Evolutionary conservation across 2,888 invertebrate species (phyloP).

Genomic region (Ormyrus labotus): DNA sequence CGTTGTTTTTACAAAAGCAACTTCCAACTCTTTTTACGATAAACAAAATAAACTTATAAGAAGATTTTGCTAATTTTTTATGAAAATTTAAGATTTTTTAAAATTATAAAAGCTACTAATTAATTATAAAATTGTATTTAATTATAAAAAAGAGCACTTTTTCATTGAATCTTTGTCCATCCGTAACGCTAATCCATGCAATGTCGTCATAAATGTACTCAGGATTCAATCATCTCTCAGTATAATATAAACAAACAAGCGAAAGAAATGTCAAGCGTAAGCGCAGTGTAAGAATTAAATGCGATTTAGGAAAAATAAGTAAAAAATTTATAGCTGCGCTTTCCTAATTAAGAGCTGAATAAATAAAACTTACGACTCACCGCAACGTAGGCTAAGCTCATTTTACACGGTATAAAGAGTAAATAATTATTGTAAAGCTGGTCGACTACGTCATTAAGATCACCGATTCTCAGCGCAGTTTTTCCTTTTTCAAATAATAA

Average conservation of each 20-base stretch:
- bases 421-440: constrained; percentile 3
- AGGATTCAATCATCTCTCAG: not conserved
- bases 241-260: too few species aligned
- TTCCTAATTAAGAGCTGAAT: constrained; percentile 60
- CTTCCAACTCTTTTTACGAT: constrained; percentile 26
- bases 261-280: not conserved
- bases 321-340: constrained; percentile 61
- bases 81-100: constrained; percentile 16
- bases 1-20: constrained; percentile 13
- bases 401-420: constrained; percentile 25
- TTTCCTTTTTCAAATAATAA: not conserved
- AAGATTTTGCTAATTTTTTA: constrained; percentile 19
- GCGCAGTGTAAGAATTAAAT: constrained; percentile 5
- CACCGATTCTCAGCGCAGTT: too few species aligned
- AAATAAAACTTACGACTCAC: constrained; percentile 24
- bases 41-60: constrained; percentile 9
- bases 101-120: not conserved
- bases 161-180: constrained; percentile 28
- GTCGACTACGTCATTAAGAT: not conserved
- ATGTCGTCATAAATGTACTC: not conserved
- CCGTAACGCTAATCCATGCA: constrained; percentile 13
- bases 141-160: not conserved
- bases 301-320: constrained; percentile 9
- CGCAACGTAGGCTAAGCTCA: constrained; percentile 34
- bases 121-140: not conserved